Conservation (phyloP, 2,113 vertebrate species). For the Larimichthys polyactis region DNA sequence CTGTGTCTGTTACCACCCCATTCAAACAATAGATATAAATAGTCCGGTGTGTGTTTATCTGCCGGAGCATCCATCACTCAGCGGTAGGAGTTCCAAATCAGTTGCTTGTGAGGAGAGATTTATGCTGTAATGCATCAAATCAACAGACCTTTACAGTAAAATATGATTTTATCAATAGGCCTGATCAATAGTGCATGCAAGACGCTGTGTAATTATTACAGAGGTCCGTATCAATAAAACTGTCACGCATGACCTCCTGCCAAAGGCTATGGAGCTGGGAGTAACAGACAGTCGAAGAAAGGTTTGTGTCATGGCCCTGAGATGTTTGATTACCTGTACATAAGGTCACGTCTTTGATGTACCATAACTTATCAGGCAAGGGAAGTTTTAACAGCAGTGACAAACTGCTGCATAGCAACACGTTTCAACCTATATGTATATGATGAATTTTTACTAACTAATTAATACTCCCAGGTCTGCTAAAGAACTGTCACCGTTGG, state of each 20-base stretch:
- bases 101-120: slow-evolving; percentile 75
- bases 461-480: slow-evolving; percentile 40
- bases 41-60: slow-evolving; percentile 64
- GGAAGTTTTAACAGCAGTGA: slow-evolving; percentile 22
- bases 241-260: slow-evolving; percentile 75
- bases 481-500: slow-evolving; percentile 42
- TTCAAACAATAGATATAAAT: slow-evolving; percentile 73
- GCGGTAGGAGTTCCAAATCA: slow-evolving; percentile 63
- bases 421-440: slow-evolving; percentile 29
- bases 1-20: slow-evolving; percentile 58
- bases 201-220: slow-evolving; percentile 83
- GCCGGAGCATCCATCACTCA: slow-evolving; percentile 74
- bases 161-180: slow-evolving; percentile 87
- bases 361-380: slow-evolving; percentile 44
- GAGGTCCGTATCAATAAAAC: slow-evolving; percentile 84
- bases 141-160: slow-evolving; percentile 85
- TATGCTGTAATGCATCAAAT: slow-evolving; percentile 78
- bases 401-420: slow-evolving; percentile 6
- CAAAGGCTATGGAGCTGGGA: slow-evolving; percentile 63
- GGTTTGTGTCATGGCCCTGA: slow-evolving; percentile 53
- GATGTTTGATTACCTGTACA: slow-evolving; percentile 69
- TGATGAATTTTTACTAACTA: slow-evolving; percentile 40
- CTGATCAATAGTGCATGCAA: slow-evolving; percentile 83
- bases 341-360: slow-evolving; percentile 51
- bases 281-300: slow-evolving; percentile 63